Percentiles rank a stretch among this genome's conserved stretches.
phyloP scores from a whole-genome alignment of 2,888 invertebrate genomes.

The Mactromeris polynyma region DNA sequence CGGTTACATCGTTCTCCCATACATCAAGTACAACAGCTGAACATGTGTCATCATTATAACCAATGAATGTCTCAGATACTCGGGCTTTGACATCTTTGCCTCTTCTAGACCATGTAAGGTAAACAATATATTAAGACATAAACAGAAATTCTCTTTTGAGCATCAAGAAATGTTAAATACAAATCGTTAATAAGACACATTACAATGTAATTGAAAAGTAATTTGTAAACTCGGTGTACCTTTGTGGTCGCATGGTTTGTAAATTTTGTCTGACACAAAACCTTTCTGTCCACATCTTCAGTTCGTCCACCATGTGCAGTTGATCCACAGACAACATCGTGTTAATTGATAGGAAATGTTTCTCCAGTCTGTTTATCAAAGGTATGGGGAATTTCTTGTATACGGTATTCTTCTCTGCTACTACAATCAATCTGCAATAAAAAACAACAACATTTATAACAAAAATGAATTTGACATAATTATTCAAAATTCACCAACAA shows the following conservation, averaged over 20 bases:
- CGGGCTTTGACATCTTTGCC: background rate
- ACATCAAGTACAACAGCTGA: constrained; percentile 81
- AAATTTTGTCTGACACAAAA: constrained; percentile 48
- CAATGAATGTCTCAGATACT: constrained; percentile 81
- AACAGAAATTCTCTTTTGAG: too few relatives aligned
- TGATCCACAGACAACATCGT: constrained; percentile 80
- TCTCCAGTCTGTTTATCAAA: constrained; percentile 85
- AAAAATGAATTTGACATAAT: too few relatives aligned
- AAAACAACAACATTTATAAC: too few relatives aligned
- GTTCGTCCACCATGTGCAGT: constrained; percentile 66
- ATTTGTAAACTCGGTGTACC: too few relatives aligned
- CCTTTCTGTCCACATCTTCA: constrained; percentile 76
- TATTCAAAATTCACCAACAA: too few relatives aligned
- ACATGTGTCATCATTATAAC: constrained; percentile 82
- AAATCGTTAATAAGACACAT: too few relatives aligned
- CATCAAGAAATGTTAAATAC: too few relatives aligned
- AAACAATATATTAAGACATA: too few relatives aligned
- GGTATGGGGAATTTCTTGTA: constrained; percentile 86
- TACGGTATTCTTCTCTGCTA: constrained; percentile 84
- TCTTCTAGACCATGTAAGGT: background rate
- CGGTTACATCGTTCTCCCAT: constrained; percentile 40
- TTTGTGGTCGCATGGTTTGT: background rate
- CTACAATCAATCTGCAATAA: constrained; percentile 81
- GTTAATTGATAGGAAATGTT: constrained; percentile 85
- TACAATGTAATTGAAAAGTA: too few relatives aligned